These are phyloP conservation scores for Mantis religiosa DNA, from an alignment of 2,888 invertebrate species.

Conservation along the genomic window DNA sequence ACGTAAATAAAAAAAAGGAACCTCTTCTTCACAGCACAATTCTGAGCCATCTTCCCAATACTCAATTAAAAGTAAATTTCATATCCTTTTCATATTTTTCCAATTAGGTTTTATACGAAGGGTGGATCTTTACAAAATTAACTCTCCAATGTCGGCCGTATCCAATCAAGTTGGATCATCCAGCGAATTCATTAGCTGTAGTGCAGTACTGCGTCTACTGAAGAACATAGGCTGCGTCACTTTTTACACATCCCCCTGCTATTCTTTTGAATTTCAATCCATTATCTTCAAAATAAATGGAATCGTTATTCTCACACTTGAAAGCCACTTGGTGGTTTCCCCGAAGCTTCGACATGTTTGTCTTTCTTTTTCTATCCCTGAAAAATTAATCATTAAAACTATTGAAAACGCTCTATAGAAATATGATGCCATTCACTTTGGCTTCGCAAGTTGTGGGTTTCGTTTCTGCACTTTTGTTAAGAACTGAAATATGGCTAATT, in stretches of 20 bases:
- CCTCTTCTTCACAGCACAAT: not conserved
- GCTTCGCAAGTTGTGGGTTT: too few relatives aligned
- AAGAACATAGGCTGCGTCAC: not conserved
- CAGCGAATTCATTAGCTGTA: conserved; percentile 25
- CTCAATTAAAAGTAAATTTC: conserved; percentile 27
- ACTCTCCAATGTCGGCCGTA: conserved; percentile 16
- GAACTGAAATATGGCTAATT: too few relatives aligned
- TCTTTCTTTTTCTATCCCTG: not conserved
- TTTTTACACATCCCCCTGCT: not conserved
- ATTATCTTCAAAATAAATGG: not conserved
- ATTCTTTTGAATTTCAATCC: not conserved
- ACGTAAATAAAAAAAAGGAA: not conserved
- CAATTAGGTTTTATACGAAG: conserved; percentile 21
- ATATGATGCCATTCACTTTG: too few relatives aligned
- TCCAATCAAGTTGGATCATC: conserved; percentile 22
- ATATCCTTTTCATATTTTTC: conserved; percentile 27
- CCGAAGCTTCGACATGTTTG: not conserved
- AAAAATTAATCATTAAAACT: not conserved
- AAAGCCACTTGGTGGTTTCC: not conserved
- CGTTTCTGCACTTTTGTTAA: too few relatives aligned
- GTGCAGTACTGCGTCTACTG: not conserved
- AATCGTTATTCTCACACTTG: not conserved
- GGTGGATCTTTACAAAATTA: conserved; percentile 24
- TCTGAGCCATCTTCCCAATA: conserved; percentile 22
- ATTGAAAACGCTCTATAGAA: not conserved